Evolutionary conservation across 2,113 vertebrate genomes (phyloP).

Genomic region (Cnemophilus loriae): DNA sequence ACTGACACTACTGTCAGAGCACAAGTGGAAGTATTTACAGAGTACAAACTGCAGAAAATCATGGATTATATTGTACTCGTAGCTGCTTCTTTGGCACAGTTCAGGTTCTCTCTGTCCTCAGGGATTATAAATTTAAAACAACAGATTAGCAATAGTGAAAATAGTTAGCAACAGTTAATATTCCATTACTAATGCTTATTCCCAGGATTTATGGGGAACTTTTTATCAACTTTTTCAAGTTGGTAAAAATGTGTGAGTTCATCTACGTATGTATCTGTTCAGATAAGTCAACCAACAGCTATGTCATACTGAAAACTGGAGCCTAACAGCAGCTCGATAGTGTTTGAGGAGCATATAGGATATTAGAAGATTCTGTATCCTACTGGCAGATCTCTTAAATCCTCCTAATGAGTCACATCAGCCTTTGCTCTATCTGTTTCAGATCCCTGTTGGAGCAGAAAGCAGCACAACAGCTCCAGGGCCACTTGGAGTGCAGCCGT

Average conservation of each 20-base stretch:
- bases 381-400: background rate
- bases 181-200: background rate
- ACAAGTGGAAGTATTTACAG: background rate
- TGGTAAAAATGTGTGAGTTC: background rate
- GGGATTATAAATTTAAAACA: background rate
- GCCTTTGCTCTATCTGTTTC: background rate
- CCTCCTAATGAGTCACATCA: background rate
- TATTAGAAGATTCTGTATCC: background rate
- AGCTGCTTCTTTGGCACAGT: background rate
- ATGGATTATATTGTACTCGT: background rate
- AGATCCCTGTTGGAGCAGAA: background rate
- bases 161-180: no score
- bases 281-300: background rate
- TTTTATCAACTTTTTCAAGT: background rate
- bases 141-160: background rate
- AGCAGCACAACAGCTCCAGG: background rate
- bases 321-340: background rate
- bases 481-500: fast-evolving
- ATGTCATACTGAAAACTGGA: background rate
- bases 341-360: background rate
- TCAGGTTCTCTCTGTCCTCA: background rate
- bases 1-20: background rate
- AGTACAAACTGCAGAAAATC: background rate
- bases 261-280: background rate
- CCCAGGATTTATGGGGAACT: background rate